Base-by-base conservation (phyloP, 2,888 invertebrate species). In the Aphidoletes aphidimyza region DNA sequence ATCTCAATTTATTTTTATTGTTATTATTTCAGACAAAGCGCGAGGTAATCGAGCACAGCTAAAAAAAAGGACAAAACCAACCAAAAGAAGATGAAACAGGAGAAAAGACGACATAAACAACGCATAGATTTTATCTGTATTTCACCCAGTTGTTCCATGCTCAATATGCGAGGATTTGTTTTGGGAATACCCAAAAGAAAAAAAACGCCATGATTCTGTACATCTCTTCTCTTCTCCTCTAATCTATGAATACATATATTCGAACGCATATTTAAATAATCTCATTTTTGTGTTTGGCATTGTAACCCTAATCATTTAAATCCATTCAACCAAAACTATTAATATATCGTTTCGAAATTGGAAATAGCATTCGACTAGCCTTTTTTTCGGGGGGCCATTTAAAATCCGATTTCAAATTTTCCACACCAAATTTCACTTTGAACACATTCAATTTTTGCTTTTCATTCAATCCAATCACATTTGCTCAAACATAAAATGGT, bases 1-100 rank as follows among this genome's bases (percentile, higher is more conserved):
- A 69, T 69, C 69, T 69, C 34, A 69, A 69, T 69, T 69, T 69
- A 30, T 69, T 69, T n/a, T 69, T 69, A 69, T 69, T 30, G 30
- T 69, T 69, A 69, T 30, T 30, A 69, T 69, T 69, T 69, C 34
- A 34, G 3, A 9, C 54, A 14, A 26, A 69, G n/a, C 30, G 17
- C 3, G 22, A 69, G 69, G 14, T 30, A 69, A 34, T 54, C 14
- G 69, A 69, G 30, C 9, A 30, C 9, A 69, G 30, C 3, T 11
- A 69, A 22, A 54, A 34, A 30, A 3, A 2, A 69, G 19, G 42
- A 26, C 69, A 54, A 2, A 0, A 69, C 26, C 26, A 30, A 54
- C 22, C 3, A 2, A 54, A 5, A 17, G 47, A 47, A n/a, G n/a
- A n/a, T n/a, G n/a, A n/a, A n/a, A 30, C 26, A 69, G 0, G 30